Evolutionary conservation across 2,888 invertebrate genomes (phyloP).

Genomic region (Unio delphinus): DNA sequence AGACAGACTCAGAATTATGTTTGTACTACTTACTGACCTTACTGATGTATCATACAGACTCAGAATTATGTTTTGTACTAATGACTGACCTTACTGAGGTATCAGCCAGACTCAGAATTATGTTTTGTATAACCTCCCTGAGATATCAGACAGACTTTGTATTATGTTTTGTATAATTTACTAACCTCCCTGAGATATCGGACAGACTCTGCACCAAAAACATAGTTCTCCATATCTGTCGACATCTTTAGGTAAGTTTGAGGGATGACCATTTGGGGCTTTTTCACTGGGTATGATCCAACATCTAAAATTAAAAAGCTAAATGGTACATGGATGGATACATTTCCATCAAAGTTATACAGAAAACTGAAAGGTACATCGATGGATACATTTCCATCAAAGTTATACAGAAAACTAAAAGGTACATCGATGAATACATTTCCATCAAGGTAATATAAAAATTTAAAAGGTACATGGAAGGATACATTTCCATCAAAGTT

Average conservation of each 20-base stretch:
- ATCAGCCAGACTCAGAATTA: no score
- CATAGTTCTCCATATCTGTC: constrained; percentile 63
- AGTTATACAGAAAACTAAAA: no score
- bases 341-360: background rate
- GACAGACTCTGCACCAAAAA: constrained; percentile 64
- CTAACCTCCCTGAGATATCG: constrained; percentile 69
- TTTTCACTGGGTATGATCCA: constrained; percentile 33
- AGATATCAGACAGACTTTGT: no score
- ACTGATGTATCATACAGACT: no score
- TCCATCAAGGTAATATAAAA: background rate
- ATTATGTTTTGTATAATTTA: background rate
- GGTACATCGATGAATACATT: background rate
- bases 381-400: background rate
- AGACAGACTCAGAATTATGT: no score
- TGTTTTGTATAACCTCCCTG: no score
- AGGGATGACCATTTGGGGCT: constrained; percentile 54
- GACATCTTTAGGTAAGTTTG: constrained; percentile 67
- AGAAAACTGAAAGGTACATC: background rate
- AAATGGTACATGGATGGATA: background rate
- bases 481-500: background rate
- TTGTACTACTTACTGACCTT: no score
- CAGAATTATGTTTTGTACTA: no score
- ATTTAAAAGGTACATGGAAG: background rate
- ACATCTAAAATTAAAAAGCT: constrained; percentile 33
- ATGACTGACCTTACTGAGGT: no score